Percentiles rank a stretch among this genome's conserved stretches.
phyloP scores from a whole-genome alignment of 2,888 invertebrate species.

The Pristionchus maxplancki region DNA sequence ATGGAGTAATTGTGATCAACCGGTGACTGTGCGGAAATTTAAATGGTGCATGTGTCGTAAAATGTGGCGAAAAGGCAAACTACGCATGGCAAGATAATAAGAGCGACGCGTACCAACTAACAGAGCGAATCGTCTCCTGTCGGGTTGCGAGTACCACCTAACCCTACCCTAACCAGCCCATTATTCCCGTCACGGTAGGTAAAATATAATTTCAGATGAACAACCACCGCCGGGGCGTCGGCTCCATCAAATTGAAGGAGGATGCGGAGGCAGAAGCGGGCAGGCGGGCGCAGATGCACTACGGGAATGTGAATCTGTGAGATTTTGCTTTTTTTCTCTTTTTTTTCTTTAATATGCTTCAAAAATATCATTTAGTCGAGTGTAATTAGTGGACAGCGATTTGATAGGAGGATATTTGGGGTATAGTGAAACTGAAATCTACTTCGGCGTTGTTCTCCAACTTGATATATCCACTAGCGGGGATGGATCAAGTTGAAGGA shows the following conservation, averaged over 20 bases:
- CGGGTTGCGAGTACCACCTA: too few relatives aligned
- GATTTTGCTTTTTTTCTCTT: not conserved
- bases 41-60: not conserved
- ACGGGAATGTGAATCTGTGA: constrained; percentile 49
- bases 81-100: not conserved
- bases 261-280: constrained; percentile 26
- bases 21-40: not conserved
- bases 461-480: too few relatives aligned
- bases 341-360: not conserved
- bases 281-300: constrained; percentile 17
- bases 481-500: constrained; percentile 51
- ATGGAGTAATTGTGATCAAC: not conserved
- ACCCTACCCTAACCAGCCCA: not conserved
- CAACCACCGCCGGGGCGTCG: constrained; percentile 42
- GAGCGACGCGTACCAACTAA: not conserved
- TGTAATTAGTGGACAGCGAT: not conserved
- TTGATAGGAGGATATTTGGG: too few relatives aligned
- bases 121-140: not conserved
- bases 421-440: too few relatives aligned
- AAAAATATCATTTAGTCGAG: not conserved
- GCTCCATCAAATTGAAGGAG: constrained; percentile 49
- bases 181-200: not conserved
- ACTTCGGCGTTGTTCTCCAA: too few relatives aligned
- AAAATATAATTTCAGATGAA: constrained; percentile 25
- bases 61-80: not conserved